Base-by-base conservation (phyloP, 2,888 invertebrate species). In the Peribatodes rhomboidaria region DNA sequence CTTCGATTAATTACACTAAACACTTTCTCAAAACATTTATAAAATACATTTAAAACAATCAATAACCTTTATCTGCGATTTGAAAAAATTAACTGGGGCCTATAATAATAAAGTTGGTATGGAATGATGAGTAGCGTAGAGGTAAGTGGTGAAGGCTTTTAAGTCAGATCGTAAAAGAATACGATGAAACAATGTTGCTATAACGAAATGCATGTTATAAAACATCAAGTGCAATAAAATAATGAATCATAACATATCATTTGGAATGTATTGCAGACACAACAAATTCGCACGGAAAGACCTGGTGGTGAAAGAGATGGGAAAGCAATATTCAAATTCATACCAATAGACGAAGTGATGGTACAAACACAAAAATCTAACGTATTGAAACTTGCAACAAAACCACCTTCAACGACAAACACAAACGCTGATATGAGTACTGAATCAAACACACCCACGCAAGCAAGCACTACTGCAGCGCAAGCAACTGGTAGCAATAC, bases 251-350 rank as follows among this genome's bases (percentile, higher is more conserved):
- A 77, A 80, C 46, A 46, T 63, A 70, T 71, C 2, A 37, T 58
- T 58, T 63, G 53, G 58, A 33, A 58, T 58, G 54, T 67, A 81
- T 94, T 93, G 71, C 92, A 94, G 94, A 94, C 94, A 65, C 87
- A 94, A 84, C 86, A 92, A 89, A 94, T 94, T 71, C 87, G 93
- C 66, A 94, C 94, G 22, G 93, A 94, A 85, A 93, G 85, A 73
- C 93, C 94, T 63, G 82, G 75, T 70, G 81, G 74, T 70, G 87
- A 89, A 72, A 90, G 84, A 72, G 87, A 79, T 68, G 88, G 85
- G 72, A 85, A 80, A 68, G 81, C 90, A 53, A 82, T 92, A 74
- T 92, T 93, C 79, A 93, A 90, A 83, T 93, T 89, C 68, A 92
- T 93, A 84, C 92, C 92, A 35, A 90, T 92, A 71, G 91, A 94